Conservation (phyloP, 2,888 invertebrate species). For the Onthophagus sagittarius region DNA sequence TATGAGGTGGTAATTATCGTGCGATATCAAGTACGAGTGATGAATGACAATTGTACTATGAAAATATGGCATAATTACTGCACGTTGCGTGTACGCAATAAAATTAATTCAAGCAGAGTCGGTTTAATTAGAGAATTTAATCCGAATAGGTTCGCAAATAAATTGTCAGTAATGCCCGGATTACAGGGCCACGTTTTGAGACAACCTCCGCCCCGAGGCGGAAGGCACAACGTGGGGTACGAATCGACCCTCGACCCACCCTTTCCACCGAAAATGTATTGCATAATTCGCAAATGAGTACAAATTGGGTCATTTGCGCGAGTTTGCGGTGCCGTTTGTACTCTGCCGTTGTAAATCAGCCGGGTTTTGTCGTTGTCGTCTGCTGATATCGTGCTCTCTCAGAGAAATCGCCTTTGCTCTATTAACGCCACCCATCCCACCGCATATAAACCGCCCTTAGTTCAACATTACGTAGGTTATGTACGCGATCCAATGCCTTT, state of each 20-base stretch:
- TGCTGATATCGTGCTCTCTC: not conserved
- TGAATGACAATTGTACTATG: not conserved
- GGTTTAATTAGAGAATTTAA: conserved; percentile 12
- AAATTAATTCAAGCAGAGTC: conserved; percentile 8
- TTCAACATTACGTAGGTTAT: not conserved
- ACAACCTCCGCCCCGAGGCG: not conserved
- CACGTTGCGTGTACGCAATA: conserved; percentile 4
- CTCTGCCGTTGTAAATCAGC: conserved; percentile 2
- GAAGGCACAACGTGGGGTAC: not conserved
- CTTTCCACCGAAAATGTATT: conserved; percentile 3
- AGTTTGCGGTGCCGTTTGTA: conserved; percentile 10
- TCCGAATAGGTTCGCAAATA: conserved; percentile 10
- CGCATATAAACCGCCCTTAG: not conserved
- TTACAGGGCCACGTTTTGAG: conserved; percentile 8
- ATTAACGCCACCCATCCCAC: not conserved
- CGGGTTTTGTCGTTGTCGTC: not conserved
- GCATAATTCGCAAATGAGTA: conserved; percentile 13
- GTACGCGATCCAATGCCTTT: not conserved
- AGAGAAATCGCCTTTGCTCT: not conserved
- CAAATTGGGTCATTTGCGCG: conserved; percentile 11
- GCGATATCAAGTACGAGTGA: not conserved
- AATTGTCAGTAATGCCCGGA: conserved; percentile 11
- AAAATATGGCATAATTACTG: not conserved
- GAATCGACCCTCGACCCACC: conserved; percentile 3
- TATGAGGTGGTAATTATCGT: not conserved